A percentile compares a stretch with the other conserved stretches of the same genome.
Evolutionary conservation across 2,797 vertebrate genomes (phyloP).

Genomic region (Scyliorhinus canicula): DNA sequence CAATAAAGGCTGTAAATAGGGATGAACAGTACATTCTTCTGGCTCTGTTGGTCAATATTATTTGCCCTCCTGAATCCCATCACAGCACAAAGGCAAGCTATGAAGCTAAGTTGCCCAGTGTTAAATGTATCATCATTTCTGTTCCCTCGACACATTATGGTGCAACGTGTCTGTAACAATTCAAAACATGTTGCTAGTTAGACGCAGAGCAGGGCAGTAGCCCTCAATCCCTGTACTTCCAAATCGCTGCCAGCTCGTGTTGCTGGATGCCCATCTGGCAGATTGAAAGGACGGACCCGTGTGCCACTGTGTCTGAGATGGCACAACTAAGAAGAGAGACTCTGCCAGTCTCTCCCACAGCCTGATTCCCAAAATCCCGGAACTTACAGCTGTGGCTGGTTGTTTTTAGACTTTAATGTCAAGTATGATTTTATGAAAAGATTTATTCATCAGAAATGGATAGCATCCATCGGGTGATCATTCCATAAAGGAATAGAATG

Average conservation of each 20-base stretch:
- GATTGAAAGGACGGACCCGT: not conserved
- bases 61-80: not conserved
- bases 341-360: no score
- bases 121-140: not conserved
- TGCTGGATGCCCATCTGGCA: not conserved
- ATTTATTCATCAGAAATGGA: not conserved
- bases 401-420: not conserved
- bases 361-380: no score
- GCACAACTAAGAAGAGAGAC: not conserved
- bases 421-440: not conserved
- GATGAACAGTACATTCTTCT: not conserved
- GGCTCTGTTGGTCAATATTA: not conserved
- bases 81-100: not conserved
- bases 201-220: not conserved
- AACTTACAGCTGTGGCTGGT: not conserved
- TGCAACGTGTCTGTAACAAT: not conserved
- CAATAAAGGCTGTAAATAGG: not conserved
- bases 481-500: not conserved
- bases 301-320: not conserved
- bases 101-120: not conserved
- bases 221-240: not conserved
- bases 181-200: not conserved
- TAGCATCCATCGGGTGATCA: no score
- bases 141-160: not conserved
- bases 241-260: not conserved